These are phyloP conservation scores for Marronus borbonicus DNA, from an alignment of 2,888 invertebrate species.

Conservation along the genomic window DNA sequence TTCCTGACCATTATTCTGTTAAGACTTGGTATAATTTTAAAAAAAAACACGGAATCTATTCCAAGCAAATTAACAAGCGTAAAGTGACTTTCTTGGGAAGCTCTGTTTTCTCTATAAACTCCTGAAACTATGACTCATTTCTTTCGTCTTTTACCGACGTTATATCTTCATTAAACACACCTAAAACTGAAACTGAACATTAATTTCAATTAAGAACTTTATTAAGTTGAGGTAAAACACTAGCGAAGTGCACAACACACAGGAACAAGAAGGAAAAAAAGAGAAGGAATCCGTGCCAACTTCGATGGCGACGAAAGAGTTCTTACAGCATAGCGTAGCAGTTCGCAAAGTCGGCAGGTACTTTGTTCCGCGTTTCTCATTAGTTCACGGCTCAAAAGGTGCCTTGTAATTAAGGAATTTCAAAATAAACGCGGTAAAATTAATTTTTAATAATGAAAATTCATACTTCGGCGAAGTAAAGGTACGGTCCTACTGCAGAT, in stretches of 20 bases:
- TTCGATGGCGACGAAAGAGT: too few relatives aligned
- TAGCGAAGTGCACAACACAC: neutral
- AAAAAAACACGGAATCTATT: too few relatives aligned
- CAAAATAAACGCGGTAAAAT: slow-evolving; percentile 1
- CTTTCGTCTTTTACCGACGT: neutral
- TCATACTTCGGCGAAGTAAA: neutral
- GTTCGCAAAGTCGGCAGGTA: neutral
- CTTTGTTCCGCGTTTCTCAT: neutral
- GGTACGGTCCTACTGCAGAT: neutral
- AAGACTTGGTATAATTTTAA: too few relatives aligned
- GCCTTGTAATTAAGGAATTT: slow-evolving; percentile 6
- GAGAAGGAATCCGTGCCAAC: too few relatives aligned
- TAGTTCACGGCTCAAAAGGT: neutral
- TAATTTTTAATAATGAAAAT: slow-evolving; percentile 20
- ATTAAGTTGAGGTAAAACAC: neutral
- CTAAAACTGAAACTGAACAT: slow-evolving; percentile 8
- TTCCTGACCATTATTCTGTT: too few relatives aligned
- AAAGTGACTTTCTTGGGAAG: too few relatives aligned
- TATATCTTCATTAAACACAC: slow-evolving; percentile 1
- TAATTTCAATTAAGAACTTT: slow-evolving; percentile 22
- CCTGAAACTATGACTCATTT: neutral
- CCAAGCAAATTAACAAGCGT: too few relatives aligned
- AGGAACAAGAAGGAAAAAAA: neutral
- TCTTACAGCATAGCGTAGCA: neutral
- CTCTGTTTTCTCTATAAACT: neutral